Evolutionary conservation across 2,888 invertebrate species (phyloP), one percentile per base, ranked within the genome.

Genomic region (Mythimna albipuncta): DNA sequence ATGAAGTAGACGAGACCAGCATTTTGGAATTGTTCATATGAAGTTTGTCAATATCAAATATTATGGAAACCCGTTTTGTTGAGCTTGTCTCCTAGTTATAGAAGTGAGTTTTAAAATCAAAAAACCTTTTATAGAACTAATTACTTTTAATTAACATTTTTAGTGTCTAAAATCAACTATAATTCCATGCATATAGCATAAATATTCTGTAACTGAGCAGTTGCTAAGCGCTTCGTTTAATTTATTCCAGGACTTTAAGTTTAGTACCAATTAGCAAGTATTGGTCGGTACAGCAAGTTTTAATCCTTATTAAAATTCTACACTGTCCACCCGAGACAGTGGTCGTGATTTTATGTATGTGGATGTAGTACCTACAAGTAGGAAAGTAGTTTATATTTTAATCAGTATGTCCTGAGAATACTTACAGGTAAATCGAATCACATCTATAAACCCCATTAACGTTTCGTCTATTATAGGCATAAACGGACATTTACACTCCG

Each of bases 1-100:
- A 73, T 80, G 54, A 79, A 67, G 69, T 69, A 61, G 10, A 74
- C 38, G 44, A 78, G 47, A 73, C 71, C 68, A 75, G 72, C 69
- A 77, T 64, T 64, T 72, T 50, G 21, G 5, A 41, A 9, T 55
- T 32, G 26, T 44, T 47, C 13, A 38, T 52, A 63, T 71, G 16
- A 38, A 7, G 41, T 62, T 44, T 63, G 38, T 16, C 47, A 52
- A 58, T 13, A n/a, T 58, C 35, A 77, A 77, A 64, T 4, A 11
- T 50, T 32, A 57, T 41, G 0, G n/a, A 32, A 65, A 67, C 19
- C 44, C 52, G 47, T 38, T 59, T 59, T 11, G 10, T 44, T 38
- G 2, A 44, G 9, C 11, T 57, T 41, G 11, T 6, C 7, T 32
- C 1, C 3, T 52, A 35, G 21, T 7, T 50, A 26, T 38, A 1